Conservation (phyloP, 2,888 invertebrate genomes). For the Unio pictorum region DNA sequence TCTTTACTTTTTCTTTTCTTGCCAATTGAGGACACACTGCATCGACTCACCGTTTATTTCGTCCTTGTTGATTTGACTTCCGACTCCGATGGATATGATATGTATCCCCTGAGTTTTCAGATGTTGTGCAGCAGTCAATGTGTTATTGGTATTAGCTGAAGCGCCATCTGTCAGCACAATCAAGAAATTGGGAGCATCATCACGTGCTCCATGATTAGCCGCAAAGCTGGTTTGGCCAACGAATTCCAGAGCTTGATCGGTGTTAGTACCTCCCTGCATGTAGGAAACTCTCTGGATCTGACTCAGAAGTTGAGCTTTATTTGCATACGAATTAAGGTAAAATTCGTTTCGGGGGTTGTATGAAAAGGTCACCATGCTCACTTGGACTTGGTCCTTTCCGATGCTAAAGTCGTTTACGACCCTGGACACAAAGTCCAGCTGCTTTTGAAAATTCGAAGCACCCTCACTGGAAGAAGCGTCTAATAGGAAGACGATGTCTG, state of each 20-base stretch:
- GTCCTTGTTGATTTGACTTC: background rate
- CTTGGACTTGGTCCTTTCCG: conserved; percentile 31
- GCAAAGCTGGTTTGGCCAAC: conserved; percentile 30
- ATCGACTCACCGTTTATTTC: conserved; percentile 15
- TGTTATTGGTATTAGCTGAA: conserved; percentile 23
- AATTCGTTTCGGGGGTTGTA: conserved; percentile 24
- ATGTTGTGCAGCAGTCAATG: background rate
- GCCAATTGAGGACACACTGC: no score
- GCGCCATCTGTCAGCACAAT: conserved; percentile 38
- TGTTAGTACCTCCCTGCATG: conserved; percentile 29
- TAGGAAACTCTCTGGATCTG: conserved; percentile 31
- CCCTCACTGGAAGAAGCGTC: conserved; percentile 43
- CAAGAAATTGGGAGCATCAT: conserved; percentile 29
- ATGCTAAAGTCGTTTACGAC: conserved; percentile 40
- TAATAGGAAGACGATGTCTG: conserved; percentile 37
- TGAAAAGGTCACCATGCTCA: conserved; percentile 43
- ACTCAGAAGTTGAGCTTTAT: conserved; percentile 21
- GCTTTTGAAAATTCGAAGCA: conserved; percentile 40
- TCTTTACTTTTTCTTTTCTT: no score
- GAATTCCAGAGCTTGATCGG: conserved; percentile 28
- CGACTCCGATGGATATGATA: background rate
- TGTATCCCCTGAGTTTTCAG: conserved; percentile 1
- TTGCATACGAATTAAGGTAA: conserved; percentile 33
- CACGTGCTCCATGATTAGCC: conserved; percentile 27
- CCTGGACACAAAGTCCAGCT: conserved; percentile 39